Evolutionary conservation across 2,888 invertebrate species (phyloP), one percentile per base, ranked within the genome.

Genomic region (Sialis fuliginosa): DNA sequence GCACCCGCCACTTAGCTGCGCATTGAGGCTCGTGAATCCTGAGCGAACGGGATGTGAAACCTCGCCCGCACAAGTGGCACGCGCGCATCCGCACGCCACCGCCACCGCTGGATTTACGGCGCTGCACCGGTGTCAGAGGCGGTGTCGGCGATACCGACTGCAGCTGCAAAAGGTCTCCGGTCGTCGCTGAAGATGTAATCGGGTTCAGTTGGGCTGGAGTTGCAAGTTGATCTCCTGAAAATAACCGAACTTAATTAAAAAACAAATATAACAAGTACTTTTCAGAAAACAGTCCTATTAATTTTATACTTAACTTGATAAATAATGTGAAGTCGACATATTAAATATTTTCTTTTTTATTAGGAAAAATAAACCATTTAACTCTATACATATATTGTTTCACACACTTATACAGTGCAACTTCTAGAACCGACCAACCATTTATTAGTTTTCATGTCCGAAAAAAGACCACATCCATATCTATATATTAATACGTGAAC

Each of bases 11-110:
- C 59, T 74, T 75, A 56, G 73, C 69, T 49, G 79, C 59, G 57
- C 80, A 81, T 58, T 79, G 75, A 2, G 77, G 77, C 56, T 79
- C 77, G 60, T 80, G 79, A 50, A 78, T 75, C 46, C 64, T 63
- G 46, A 79, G 72, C 41, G 76, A 76, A 52, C 68, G 69, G 6
- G 73, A 67, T 22, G 77, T 75, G 58, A 77, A 81, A 53, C 77
- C 69, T 34, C 75, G 65, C 8, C 77, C 75, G 58, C 80, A 81
- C 49, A 80, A 68, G 60, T 78, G 79, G 55, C 79, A 80, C 33
- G 67, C 62, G 33, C 70, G 63, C 50, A 64, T 57, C 1, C 62
- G 60, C 22, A 53, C 53, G 35, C 22, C 22, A 22, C 22, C 22
- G 4, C 22, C 22, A 2, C 22, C 22, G 4, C 22, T 22, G 22